Evolutionary conservation across 2,113 vertebrate species (phyloP).

Genomic region (Oncorhynchus masou): DNA sequence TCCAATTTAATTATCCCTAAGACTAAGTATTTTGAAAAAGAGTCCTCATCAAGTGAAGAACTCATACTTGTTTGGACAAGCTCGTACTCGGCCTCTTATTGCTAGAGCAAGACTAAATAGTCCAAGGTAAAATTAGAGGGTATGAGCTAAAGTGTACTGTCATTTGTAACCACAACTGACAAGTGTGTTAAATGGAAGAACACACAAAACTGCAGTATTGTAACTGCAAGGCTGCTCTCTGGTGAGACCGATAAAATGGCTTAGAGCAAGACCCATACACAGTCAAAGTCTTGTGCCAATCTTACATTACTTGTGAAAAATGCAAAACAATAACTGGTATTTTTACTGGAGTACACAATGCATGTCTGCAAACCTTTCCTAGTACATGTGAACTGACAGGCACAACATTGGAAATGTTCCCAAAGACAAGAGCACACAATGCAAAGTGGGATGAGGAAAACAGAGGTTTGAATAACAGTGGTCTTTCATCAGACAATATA

Average conservation of each 20-base stretch:
- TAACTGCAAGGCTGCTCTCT: neutral
- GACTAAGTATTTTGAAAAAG: neutral
- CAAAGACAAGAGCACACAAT: constrained; percentile 5
- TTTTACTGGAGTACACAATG: constrained; percentile 8
- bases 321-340: neutral
- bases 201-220: neutral
- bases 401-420: constrained; percentile 9
- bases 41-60: neutral
- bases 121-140: neutral
- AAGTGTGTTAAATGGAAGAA: neutral
- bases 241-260: neutral
- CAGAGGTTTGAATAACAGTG: constrained; percentile 20
- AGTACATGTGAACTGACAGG: constrained; percentile 25
- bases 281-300: neutral
- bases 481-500: constrained; percentile 13
- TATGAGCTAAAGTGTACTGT: neutral
- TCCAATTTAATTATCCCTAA: neutral
- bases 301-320: neutral
- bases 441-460: constrained; percentile 29
- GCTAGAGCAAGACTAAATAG: constrained; percentile 29
- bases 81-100: constrained; percentile 28
- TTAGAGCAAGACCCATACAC: neutral
- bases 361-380: constrained; percentile 9
- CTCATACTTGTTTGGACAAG: neutral
- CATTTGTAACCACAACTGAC: neutral